Conservation (phyloP, 2,113 vertebrate species). For the Strigops habroptila region DNA sequence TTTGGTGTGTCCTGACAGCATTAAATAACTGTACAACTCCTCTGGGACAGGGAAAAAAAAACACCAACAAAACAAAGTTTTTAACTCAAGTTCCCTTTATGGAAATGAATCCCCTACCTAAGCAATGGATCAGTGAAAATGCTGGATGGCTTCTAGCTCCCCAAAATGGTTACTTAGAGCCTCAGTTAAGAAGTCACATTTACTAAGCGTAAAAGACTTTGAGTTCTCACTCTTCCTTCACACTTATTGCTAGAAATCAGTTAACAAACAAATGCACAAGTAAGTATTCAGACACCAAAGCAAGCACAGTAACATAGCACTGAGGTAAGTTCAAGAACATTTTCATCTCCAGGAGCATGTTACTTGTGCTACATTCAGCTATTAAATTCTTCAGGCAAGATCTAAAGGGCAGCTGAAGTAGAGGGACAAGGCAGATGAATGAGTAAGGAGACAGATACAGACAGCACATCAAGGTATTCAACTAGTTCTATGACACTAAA, state of each 20-base stretch:
- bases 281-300: background rate
- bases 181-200: background rate
- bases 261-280: background rate
- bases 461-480: background rate
- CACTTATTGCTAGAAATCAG: background rate
- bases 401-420: background rate
- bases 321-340: background rate
- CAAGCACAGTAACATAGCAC: background rate
- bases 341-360: background rate
- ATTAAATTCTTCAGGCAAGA: background rate
- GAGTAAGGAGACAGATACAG: background rate
- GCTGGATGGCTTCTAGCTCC: background rate
- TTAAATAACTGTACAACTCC: slow-evolving; percentile 96
- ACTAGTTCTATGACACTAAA: background rate
- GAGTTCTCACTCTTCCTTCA: background rate
- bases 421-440: background rate
- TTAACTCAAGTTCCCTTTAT: background rate
- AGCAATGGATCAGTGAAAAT: background rate
- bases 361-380: background rate
- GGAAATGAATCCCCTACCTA: background rate
- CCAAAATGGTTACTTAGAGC: background rate
- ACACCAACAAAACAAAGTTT: background rate
- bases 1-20: slow-evolving; percentile 89
- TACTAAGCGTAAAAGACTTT: background rate
- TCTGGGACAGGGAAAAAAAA: slow-evolving; percentile 49